phyloP scores from a whole-genome alignment of 2,888 invertebrate genomes.

The Alcis repandata region DNA sequence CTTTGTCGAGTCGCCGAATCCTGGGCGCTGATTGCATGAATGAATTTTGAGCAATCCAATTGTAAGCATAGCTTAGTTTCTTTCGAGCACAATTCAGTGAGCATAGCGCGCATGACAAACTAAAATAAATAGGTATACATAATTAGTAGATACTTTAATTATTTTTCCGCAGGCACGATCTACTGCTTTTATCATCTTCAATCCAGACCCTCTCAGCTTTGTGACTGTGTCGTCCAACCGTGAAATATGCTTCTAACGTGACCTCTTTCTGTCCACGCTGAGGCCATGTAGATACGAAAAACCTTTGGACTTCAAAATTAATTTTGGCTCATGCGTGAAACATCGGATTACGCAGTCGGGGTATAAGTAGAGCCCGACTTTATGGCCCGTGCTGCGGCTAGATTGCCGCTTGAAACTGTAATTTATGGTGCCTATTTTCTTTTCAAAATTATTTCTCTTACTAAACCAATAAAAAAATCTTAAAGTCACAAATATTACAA shows the following conservation, averaged over 20 bases:
- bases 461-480: not conserved
- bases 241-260: constrained; percentile 43
- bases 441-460: not conserved
- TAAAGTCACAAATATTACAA: no score
- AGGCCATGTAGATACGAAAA: constrained; percentile 46
- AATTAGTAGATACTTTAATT: no score
- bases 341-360: constrained; percentile 57
- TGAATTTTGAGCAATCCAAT: no score
- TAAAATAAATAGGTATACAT: no score
- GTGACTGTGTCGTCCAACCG: constrained; percentile 37
- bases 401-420: not conserved
- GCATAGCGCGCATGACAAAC: no score
- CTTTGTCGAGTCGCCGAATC: no score
- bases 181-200: constrained; percentile 11
- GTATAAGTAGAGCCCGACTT: constrained; percentile 34
- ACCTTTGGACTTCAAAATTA: constrained; percentile 55
- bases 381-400: constrained; percentile 48
- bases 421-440: constrained; percentile 1
- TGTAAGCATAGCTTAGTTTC: no score
- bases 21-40: no score
- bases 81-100: no score
- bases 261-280: constrained; percentile 40
- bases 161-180: no score
- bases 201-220: constrained; percentile 29
- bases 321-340: constrained; percentile 60